Evolutionary conservation across 2,113 vertebrate genomes (phyloP).

Genomic region (Mellivora capensis): DNA sequence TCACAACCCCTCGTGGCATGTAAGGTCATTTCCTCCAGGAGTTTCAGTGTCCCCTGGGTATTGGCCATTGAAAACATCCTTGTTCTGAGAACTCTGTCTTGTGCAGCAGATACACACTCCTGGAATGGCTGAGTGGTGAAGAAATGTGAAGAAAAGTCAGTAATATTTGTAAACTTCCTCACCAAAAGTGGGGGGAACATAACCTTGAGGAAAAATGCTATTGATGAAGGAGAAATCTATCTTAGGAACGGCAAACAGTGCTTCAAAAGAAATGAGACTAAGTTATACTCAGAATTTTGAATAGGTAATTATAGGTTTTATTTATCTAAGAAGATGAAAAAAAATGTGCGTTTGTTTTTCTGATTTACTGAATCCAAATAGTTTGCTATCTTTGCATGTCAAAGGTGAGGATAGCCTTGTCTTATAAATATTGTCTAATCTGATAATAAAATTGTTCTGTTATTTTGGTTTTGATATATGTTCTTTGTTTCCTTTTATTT

Average conservation of each 20-base stretch:
- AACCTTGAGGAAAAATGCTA: not conserved
- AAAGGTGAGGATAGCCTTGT: not conserved
- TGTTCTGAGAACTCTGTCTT: not conserved
- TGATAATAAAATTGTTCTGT: not conserved
- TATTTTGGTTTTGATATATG: not conserved
- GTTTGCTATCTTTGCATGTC: conserved; percentile 21
- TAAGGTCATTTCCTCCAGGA: not conserved
- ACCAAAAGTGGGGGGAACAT: fast-evolving
- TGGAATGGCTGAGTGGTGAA: not conserved
- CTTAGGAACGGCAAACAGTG: not conserved
- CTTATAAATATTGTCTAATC: not conserved
- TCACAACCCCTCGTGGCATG: fast-evolving
- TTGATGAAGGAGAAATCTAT: not conserved
- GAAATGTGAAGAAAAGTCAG: not conserved
- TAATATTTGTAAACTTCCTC: not conserved
- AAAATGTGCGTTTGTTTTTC: not conserved
- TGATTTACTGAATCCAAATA: conserved; percentile 25
- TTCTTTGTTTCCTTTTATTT: conserved; percentile 25
- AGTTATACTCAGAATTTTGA: not conserved
- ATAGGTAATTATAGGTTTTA: conserved; percentile 41
- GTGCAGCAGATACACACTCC: not conserved
- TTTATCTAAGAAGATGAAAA: conserved; percentile 15
- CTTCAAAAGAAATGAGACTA: not conserved
- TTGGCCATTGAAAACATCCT: not conserved
- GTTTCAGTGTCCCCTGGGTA: not conserved